phyloP scores from a whole-genome alignment of 2,113 vertebrate genomes.

The Manacus vitellinus region DNA sequence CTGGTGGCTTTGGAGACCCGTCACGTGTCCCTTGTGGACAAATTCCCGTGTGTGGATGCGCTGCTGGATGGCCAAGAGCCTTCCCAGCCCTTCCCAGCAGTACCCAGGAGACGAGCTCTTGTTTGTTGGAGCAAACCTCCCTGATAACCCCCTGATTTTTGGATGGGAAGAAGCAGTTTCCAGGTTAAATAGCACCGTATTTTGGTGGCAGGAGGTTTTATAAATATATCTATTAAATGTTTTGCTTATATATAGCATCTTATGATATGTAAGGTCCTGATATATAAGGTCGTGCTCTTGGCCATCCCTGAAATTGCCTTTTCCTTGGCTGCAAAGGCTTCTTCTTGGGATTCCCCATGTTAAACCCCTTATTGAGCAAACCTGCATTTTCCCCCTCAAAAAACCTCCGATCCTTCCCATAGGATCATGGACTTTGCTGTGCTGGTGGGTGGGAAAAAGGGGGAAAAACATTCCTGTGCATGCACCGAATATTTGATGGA shows the following conservation, averaged over 20 bases:
- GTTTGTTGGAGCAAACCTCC: not conserved
- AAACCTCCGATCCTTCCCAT: rapidly evolving
- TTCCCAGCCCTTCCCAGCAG: not conserved
- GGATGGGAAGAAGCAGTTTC: not conserved
- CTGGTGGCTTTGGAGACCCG: not conserved
- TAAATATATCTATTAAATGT: not conserved
- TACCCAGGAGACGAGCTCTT: not conserved
- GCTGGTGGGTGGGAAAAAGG: not conserved
- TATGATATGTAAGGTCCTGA: not conserved
- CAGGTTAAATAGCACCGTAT: not conserved
- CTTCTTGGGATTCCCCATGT: not conserved
- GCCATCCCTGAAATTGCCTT: not conserved
- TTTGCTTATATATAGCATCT: not conserved
- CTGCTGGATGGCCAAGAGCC: not conserved
- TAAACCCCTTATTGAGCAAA: not conserved
- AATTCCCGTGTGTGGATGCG: not conserved
- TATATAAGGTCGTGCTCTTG: not conserved
- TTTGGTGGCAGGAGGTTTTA: not conserved
- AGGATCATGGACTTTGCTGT: rapidly evolving
- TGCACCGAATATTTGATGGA: not conserved
- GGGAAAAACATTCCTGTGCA: not conserved
- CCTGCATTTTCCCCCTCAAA: rapidly evolving
- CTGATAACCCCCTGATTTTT: rapidly evolving
- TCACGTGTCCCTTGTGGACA: not conserved
- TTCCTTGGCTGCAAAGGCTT: not conserved